These are phyloP conservation scores for Actinernus sp. DNA, from an alignment of 92 coral and sea anemone species.

Conservation along the genomic window DNA sequence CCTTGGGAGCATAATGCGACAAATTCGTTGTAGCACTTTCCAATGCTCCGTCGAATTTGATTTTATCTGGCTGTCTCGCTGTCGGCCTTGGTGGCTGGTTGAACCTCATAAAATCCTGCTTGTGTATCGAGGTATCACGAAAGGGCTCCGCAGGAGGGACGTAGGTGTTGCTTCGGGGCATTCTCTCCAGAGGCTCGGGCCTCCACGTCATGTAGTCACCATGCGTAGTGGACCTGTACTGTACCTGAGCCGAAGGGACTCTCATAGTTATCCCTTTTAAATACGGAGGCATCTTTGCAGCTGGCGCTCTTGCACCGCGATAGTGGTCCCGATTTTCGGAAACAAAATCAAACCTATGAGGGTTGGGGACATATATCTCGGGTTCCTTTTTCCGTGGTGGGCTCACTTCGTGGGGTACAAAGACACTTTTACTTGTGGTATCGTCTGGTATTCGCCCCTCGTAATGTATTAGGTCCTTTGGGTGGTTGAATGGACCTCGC, in stretches of 20 bases:
- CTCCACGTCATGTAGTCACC: constrained; percentile 85
- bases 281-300: constrained; percentile 92
- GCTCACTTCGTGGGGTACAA: constrained; percentile 65
- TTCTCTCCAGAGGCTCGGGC: constrained; percentile 63
- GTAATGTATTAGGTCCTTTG: constrained; percentile 80
- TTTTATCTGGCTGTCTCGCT: constrained; percentile 94
- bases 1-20: constrained; percentile 61
- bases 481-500: constrained; percentile 91
- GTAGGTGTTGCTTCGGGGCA: constrained; percentile 74
- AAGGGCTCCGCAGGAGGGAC: constrained; percentile 89
- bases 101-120: constrained; percentile 88
- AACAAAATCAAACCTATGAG: constrained; percentile 82
- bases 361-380: constrained; percentile 92
- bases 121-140: constrained; percentile 85
- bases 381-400: constrained; percentile 86
- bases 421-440: constrained; percentile 84
- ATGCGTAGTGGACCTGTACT: constrained; percentile 84
- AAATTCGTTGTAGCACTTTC: constrained; percentile 57
- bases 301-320: constrained; percentile 62
- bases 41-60: constrained; percentile 65
- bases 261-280: constrained; percentile 92
- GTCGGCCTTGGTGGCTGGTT: constrained; percentile 95
- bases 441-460: constrained; percentile 71
- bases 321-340: constrained; percentile 93
- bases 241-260: constrained; percentile 87